Evolutionary conservation across 2,113 vertebrate species (phyloP).

Genomic region (Actinemys pallida): DNA sequence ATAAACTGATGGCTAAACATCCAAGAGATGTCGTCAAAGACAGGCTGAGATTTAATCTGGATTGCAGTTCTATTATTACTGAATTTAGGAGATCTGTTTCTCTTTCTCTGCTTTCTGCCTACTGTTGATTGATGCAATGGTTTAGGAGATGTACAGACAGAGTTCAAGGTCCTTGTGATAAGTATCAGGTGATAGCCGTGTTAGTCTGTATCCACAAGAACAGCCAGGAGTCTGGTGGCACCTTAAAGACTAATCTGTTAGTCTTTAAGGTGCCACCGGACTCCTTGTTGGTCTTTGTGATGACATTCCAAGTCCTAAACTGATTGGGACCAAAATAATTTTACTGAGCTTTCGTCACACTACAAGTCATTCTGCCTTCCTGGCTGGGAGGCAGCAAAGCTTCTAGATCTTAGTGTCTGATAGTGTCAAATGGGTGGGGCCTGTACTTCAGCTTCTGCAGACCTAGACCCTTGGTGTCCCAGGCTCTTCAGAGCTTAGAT

Average conservation of each 20-base stretch:
- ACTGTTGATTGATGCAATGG: fast-evolving
- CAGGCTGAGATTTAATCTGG: background rate
- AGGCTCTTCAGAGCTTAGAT: fast-evolving
- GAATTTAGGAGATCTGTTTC: fast-evolving
- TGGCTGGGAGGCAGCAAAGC: background rate
- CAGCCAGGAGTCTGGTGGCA: no score
- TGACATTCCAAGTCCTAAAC: background rate
- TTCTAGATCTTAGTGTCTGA: background rate
- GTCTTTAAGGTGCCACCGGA: no score
- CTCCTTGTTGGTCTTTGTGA: fast-evolving
- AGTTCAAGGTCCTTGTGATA: fast-evolving
- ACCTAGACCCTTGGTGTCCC: fast-evolving
- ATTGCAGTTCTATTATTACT: background rate
- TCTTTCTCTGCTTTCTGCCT: background rate
- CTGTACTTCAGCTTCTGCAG: fast-evolving
- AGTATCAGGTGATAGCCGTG: no score
- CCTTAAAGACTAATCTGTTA: no score
- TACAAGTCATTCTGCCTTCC: fast-evolving
- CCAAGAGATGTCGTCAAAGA: fast-evolving
- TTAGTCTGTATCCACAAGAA: no score
- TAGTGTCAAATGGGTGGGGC: fast-evolving
- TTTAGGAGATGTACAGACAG: background rate
- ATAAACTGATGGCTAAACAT: background rate
- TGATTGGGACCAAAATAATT: fast-evolving
- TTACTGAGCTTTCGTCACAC: fast-evolving